These are phyloP conservation scores for Nycticryphes semicollaris DNA, from an alignment of 2,113 vertebrate genomes.

Conservation along the genomic window DNA sequence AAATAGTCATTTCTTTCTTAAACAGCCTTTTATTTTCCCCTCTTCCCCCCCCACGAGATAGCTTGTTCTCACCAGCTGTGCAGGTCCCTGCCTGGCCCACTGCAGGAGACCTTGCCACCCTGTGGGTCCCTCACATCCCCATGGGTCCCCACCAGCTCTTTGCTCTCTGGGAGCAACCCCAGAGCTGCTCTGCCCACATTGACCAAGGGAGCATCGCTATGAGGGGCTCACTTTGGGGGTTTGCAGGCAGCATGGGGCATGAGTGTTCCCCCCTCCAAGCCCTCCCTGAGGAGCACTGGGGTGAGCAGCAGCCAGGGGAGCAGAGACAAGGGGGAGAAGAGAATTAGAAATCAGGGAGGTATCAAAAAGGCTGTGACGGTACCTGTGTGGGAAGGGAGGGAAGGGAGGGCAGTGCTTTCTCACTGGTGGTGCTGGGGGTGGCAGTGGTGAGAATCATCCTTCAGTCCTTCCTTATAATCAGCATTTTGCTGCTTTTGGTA, in stretches of 20 bases:
- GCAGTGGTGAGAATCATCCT: not conserved
- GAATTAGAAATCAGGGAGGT: accelerated
- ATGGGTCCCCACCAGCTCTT: not conserved
- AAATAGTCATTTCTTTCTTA: constrained; percentile 10
- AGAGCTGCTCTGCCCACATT: not conserved
- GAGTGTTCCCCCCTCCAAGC: too few species aligned
- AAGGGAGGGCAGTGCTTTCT: too few species aligned
- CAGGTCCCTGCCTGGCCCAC: not conserved
- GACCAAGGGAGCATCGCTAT: accelerated
- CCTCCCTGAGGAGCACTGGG: accelerated
- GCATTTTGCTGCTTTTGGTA: not conserved
- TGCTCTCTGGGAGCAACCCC: accelerated
- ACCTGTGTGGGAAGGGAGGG: not conserved
- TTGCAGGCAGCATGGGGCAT: not conserved
- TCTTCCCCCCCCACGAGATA: not conserved
- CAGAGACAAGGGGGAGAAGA: not conserved
- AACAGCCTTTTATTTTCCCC: not conserved
- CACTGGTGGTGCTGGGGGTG: not conserved
- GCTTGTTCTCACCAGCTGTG: not conserved
- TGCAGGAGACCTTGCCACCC: not conserved
- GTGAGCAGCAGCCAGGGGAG: not conserved
- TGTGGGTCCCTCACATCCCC: too few species aligned
- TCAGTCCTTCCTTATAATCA: not conserved
- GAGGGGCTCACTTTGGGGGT: not conserved
- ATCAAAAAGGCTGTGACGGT: not conserved